phyloP scores from a whole-genome alignment of 2,797 vertebrate genomes.

The Danio tinwini region DNA sequence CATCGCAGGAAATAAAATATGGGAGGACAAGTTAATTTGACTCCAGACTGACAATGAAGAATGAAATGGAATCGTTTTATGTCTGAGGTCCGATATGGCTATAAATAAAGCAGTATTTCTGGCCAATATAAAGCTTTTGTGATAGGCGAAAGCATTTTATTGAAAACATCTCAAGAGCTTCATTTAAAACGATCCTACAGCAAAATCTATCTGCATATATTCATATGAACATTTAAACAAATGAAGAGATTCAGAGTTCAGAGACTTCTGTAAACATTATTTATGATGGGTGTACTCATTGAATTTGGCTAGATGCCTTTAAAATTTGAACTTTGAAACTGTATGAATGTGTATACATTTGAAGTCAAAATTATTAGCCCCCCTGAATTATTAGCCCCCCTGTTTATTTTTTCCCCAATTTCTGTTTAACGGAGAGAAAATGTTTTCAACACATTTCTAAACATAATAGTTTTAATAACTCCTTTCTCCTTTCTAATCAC shows the following conservation, averaged over 20 bases:
- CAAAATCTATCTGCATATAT: no score
- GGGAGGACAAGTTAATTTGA: not conserved
- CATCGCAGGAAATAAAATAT: not conserved
- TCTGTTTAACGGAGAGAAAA: no score
- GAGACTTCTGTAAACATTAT: not conserved
- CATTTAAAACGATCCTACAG: not conserved
- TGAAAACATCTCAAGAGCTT: not conserved
- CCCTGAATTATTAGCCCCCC: no score
- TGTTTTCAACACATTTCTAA: no score
- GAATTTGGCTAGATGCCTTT: not conserved
- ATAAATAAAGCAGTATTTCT: not conserved
- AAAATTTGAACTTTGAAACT: not conserved
- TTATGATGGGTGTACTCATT: not conserved
- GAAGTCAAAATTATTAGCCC: no score
- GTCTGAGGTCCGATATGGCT: not conserved
- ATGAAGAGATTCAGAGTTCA: not conserved
- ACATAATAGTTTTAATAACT: no score
- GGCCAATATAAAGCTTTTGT: not conserved
- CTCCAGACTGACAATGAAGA: not conserved
- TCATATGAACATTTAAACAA: not conserved
- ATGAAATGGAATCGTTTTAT: not conserved
- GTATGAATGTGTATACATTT: accelerated
- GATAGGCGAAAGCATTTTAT: not conserved
- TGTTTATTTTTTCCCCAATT: no score
- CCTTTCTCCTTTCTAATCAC: no score